Percentiles rank a stretch among this genome's conserved stretches.
phyloP scores from a whole-genome alignment of 2,888 invertebrate species.

The Himalopsyche anomala region DNA sequence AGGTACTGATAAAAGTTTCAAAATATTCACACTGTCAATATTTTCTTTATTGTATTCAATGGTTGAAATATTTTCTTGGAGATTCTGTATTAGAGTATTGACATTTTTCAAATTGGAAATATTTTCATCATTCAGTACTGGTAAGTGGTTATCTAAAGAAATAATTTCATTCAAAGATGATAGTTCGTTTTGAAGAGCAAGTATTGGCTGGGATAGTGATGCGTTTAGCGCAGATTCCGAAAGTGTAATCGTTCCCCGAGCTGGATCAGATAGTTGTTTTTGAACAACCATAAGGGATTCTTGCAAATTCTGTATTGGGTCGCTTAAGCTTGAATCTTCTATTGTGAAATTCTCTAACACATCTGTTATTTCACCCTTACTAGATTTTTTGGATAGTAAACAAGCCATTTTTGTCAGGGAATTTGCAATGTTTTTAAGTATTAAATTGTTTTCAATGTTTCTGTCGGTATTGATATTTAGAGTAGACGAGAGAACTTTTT shows the following conservation, averaged over 20 bases:
- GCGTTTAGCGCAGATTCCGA: slow-evolving; percentile 70
- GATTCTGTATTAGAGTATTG: slow-evolving; percentile 70
- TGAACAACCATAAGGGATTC: slow-evolving; percentile 70
- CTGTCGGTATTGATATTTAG: background rate
- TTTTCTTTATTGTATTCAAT: slow-evolving; percentile 67
- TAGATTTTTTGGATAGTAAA: background rate
- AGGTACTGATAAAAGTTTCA: slow-evolving; percentile 4
- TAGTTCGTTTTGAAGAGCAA: slow-evolving; percentile 71
- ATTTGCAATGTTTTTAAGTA: slow-evolving; percentile 46
- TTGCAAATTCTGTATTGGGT: slow-evolving; percentile 68
- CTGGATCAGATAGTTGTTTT: slow-evolving; percentile 70
- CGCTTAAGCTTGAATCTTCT: slow-evolving; percentile 66
- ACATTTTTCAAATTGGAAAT: slow-evolving; percentile 70
- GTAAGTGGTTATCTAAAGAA: slow-evolving; percentile 67
- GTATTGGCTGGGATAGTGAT: slow-evolving; percentile 70
- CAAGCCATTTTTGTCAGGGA: slow-evolving; percentile 46
- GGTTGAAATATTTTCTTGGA: slow-evolving; percentile 70
- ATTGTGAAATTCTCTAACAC: background rate
- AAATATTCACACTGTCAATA: background rate
- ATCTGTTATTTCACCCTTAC: background rate
- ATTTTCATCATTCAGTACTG: slow-evolving; percentile 68
- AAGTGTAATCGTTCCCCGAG: slow-evolving; percentile 69
- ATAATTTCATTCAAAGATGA: slow-evolving; percentile 68
- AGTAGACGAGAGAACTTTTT: background rate
- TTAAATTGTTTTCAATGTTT: background rate